These are phyloP conservation scores for Nemurella pictetii DNA, from an alignment of 2,888 invertebrate species.

Conservation along the genomic window DNA sequence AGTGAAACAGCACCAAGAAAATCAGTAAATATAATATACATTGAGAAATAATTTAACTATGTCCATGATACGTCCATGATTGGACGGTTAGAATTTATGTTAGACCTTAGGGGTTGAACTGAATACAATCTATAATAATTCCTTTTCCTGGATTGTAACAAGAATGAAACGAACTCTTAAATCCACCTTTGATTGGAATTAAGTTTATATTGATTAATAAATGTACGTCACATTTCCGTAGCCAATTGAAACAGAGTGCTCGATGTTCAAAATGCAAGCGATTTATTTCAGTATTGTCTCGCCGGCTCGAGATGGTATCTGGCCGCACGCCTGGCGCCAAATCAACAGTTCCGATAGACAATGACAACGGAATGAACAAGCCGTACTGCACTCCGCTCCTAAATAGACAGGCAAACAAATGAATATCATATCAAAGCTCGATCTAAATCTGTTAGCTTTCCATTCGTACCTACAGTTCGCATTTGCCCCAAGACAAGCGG, in stretches of 20 bases:
- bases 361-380: not conserved
- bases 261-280: not conserved
- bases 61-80: too few relatives aligned
- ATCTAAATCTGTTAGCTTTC: not conserved
- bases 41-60: too few relatives aligned
- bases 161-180: too few relatives aligned
- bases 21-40: too few relatives aligned
- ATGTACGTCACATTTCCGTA: not conserved
- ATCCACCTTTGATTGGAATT: too few relatives aligned
- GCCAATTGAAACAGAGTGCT: not conserved
- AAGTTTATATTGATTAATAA: too few relatives aligned
- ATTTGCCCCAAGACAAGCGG: not conserved
- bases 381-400: not conserved
- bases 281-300: not conserved
- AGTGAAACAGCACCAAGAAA: too few relatives aligned
- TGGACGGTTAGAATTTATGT: too few relatives aligned
- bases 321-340: not conserved
- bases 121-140: too few relatives aligned
- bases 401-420: not conserved
- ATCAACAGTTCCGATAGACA: not conserved
- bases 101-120: too few relatives aligned
- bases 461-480: not conserved
- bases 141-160: too few relatives aligned
- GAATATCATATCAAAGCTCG: not conserved
- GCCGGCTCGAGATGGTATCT: not conserved